Base-by-base conservation (phyloP, 2,113 vertebrate genomes). In the Polypterus bichir region DNA sequence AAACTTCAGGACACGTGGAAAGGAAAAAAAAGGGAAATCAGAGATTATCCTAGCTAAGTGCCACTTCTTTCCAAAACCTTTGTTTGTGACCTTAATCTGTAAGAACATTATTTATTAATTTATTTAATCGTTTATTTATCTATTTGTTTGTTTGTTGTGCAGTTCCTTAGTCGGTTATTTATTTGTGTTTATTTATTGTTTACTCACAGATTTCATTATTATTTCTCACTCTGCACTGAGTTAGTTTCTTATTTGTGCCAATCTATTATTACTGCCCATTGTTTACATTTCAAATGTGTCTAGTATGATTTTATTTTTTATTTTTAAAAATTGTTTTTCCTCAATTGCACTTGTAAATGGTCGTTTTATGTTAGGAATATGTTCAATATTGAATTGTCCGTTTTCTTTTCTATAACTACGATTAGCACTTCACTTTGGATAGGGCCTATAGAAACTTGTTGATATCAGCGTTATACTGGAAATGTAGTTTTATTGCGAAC, bases 21-120 rank as follows among this genome's bases (percentile, higher is more conserved):
- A 52, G 4, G 4, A 51, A 4, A 4, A 52, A 52, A 72, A 52
- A 64, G 67, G 7, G 49, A 48, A 47, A 70, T 63, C 53, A 60
- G 62, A 62, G 48, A 71, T 46, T 10, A 81, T 72, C 74, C 79
- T 83, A 74, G 74, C 73, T 71, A 89, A 91, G 89, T 92, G 91
- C 89, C 85, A 90, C 88, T 89, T 85, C 80, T 79, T 83, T 79
- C 86, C 82, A 85, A 75, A 83, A 77, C 77, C 76, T 89, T 78
- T 87, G 86, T 86, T 90, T 89, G 89, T 91, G 89, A 93, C 90
- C 89, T 91, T 93, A 91, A 91, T 77, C 64, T 71, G 76, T 77
- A 54, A 54, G 55, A 69, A 59, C 72, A 62, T 56, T 61, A 53
- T 44, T 59, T 54, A 55, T 52, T 82, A 62, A 75, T 77, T 47